Conservation (phyloP, 2,113 vertebrate species). For the Upupa epops region DNA sequence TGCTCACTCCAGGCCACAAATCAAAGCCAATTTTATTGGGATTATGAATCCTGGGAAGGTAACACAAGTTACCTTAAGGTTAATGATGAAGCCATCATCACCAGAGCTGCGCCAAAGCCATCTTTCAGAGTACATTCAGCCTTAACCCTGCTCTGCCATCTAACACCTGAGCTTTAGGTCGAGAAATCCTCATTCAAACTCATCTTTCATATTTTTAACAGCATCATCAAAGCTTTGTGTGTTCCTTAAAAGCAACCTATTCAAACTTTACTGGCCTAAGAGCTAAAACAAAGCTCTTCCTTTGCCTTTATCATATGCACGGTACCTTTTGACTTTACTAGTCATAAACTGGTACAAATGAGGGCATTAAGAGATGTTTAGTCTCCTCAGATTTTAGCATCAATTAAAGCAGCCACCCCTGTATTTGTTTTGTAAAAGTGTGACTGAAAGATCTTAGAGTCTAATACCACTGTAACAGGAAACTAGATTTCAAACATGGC, state of each 20-base stretch:
- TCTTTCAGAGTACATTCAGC: not conserved
- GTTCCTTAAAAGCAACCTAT: not conserved
- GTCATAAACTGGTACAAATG: not conserved
- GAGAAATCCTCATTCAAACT: not conserved
- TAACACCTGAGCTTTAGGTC: not conserved
- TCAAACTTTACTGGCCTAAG: not conserved
- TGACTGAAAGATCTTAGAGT: not conserved
- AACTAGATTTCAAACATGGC: not conserved
- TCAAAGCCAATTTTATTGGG: conserved; percentile 34
- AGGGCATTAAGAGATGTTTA: not conserved
- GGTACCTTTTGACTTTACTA: not conserved
- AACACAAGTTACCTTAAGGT: conserved; percentile 40
- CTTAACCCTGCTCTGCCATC: not conserved
- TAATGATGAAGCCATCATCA: no score
- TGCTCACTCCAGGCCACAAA: conserved; percentile 33
- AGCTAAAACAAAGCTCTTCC: not conserved
- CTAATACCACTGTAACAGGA: not conserved
- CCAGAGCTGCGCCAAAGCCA: not conserved
- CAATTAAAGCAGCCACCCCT: not conserved
- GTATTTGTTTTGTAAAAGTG: not conserved
- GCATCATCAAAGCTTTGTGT: not conserved
- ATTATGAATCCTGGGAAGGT: conserved; percentile 17
- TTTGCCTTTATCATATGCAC: not conserved
- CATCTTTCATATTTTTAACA: not conserved
- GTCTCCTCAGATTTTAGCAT: not conserved